Percentiles rank a stretch among this genome's conserved stretches.
These are phyloP conservation scores for Ectobius pallidus DNA, from an alignment of 2,888 invertebrate genomes.

Conservation along the genomic window DNA sequence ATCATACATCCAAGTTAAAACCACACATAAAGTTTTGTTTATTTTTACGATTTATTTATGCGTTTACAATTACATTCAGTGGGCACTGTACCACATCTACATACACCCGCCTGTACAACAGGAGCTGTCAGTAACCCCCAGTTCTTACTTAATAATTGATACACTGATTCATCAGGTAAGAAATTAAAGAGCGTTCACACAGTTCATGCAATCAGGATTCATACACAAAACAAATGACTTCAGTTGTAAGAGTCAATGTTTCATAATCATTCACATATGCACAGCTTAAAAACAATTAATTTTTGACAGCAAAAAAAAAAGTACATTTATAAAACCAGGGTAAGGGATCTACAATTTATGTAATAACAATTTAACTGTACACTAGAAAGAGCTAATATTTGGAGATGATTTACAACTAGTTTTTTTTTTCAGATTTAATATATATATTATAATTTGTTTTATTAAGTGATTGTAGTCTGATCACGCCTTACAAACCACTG, in stretches of 20 bases:
- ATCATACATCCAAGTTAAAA: constrained; percentile 8
- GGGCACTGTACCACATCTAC: constrained; percentile 39
- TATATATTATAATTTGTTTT: constrained; percentile 10
- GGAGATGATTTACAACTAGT: constrained; percentile 30
- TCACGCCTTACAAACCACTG: constrained; percentile 16
- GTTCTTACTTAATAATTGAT: neutral
- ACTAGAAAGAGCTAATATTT: constrained; percentile 35
- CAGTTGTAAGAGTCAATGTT: constrained; percentile 16
- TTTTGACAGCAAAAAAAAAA: constrained; percentile 22
- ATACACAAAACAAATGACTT: constrained; percentile 22
- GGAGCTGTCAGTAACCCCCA: constrained; percentile 26
- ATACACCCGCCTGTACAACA: constrained; percentile 33
- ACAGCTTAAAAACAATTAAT: constrained; percentile 32
- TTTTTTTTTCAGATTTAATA: constrained; percentile 19
- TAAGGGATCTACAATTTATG: constrained; percentile 10
- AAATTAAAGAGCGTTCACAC: constrained; percentile 18
- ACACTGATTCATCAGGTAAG: constrained; percentile 27
- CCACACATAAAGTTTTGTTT: constrained; percentile 31
- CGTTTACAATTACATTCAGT: constrained; percentile 43
- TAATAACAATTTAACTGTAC: constrained; percentile 35
- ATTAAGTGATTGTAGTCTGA: constrained; percentile 27
- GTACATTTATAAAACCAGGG: constrained; percentile 33
- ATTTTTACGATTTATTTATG: constrained; percentile 42
- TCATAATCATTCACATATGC: constrained; percentile 31
- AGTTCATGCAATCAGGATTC: constrained; percentile 2